A percentile compares a stretch with the other conserved stretches of the same genome.
These are phyloP conservation scores for Psephotus haematonotus DNA, from an alignment of 2,113 vertebrate genomes.

Conservation along the genomic window DNA sequence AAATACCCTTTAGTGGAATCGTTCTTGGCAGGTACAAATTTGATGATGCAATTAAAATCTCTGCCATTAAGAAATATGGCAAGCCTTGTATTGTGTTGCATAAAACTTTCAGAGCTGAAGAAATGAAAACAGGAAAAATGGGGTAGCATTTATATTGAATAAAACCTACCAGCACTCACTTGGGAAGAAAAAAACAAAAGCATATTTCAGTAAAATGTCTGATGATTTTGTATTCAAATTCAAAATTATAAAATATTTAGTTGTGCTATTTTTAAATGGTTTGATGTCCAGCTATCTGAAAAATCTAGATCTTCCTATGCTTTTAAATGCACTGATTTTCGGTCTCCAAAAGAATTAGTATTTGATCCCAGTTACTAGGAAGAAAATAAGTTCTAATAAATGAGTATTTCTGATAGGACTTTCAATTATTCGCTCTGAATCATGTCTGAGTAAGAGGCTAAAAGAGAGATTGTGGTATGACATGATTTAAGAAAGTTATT, in stretches of 20 bases:
- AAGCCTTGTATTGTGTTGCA: not conserved
- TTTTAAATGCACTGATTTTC: conserved; percentile 3
- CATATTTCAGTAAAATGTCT: not conserved
- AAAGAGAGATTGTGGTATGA: not conserved
- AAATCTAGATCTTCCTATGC: not conserved
- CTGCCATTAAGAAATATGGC: not conserved
- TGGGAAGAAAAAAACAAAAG: not conserved
- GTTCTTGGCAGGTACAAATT: not conserved
- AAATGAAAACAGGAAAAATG: not conserved
- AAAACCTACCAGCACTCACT: not conserved
- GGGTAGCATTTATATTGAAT: not conserved
- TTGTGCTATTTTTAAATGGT: not conserved
- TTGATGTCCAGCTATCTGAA: not conserved
- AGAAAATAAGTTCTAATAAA: not conserved
- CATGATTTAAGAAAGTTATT: not conserved
- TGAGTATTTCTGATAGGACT: not conserved
- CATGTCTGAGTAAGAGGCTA: not conserved
- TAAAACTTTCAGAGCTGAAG: not conserved
- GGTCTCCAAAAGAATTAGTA: conserved; percentile 8
- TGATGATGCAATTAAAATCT: not conserved
- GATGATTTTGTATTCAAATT: not conserved
- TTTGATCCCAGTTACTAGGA: not conserved
- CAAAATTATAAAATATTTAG: not conserved
- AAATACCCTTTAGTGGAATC: not conserved
- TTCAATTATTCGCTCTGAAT: not conserved